A percentile compares a stretch with the other conserved stretches of the same genome.
phyloP scores from a whole-genome alignment of 1,140 invertebrate species.

The Vanessa atalanta region DNA sequence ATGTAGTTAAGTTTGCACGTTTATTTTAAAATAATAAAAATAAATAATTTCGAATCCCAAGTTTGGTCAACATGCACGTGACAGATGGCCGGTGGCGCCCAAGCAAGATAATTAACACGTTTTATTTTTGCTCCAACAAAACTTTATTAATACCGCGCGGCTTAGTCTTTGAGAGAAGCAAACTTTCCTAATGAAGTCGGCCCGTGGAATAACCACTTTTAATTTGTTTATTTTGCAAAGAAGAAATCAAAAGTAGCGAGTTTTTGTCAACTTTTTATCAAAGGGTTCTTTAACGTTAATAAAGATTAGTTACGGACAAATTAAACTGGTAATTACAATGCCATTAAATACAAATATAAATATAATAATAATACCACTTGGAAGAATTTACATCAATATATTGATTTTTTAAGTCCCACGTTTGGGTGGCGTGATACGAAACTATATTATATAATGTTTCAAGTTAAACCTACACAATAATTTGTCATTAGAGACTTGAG shows the following conservation, averaged over 20 bases:
- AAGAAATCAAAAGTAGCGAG: slow-evolving; percentile 48
- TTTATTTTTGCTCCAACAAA: slow-evolving; percentile 74
- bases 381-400: too few species aligned
- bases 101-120: slow-evolving; percentile 75
- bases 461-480: background rate
- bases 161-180: slow-evolving; percentile 76
- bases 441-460: too few species aligned
- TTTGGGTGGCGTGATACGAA: too few species aligned
- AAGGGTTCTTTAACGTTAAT: slow-evolving; percentile 10
- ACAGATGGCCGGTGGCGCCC: slow-evolving; percentile 57
- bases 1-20: background rate
- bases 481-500: background rate
- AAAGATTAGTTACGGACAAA: background rate
- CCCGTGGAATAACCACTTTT: slow-evolving; percentile 73
- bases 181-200: slow-evolving; percentile 80
- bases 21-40: background rate
- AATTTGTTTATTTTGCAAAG: slow-evolving; percentile 73
- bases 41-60: background rate
- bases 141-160: slow-evolving; percentile 78
- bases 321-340: too few species aligned
- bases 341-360: too few species aligned
- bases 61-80: slow-evolving; percentile 15
- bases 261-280: slow-evolving; percentile 20
- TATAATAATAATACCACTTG: too few species aligned
- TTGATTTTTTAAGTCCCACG: too few species aligned